Percentiles rank a stretch among this genome's conserved stretches.
phyloP scores from a whole-genome alignment of 2,888 invertebrate genomes.

The Cheilosia soror region DNA sequence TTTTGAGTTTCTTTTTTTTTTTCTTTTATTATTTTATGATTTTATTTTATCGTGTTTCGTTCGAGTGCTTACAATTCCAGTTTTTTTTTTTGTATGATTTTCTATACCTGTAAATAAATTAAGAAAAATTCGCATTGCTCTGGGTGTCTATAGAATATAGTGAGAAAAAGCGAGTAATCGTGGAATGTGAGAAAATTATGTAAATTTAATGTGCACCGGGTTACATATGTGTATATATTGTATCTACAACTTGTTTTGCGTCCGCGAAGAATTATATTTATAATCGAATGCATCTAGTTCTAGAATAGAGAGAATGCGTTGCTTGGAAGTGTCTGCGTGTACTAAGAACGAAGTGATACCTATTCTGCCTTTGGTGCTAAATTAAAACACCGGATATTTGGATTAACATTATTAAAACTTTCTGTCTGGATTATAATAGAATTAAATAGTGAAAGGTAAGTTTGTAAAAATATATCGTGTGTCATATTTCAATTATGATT shows the following conservation, averaged over 20 bases:
- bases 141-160: slow-evolving; percentile 5
- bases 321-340: slow-evolving; percentile 24
- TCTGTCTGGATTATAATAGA: slow-evolving; percentile 58
- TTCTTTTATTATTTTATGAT: slow-evolving; percentile 43
- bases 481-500: slow-evolving; percentile 41
- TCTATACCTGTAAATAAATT: slow-evolving; percentile 59
- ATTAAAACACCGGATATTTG: slow-evolving; percentile 51
- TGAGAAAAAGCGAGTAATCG: slow-evolving; percentile 34
- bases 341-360: slow-evolving; percentile 21
- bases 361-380: slow-evolving; percentile 42
- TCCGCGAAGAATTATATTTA: slow-evolving; percentile 28
- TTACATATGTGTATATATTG: slow-evolving; percentile 7
- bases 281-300: slow-evolving; percentile 55
- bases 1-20: slow-evolving; percentile 38
- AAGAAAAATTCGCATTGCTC: slow-evolving; percentile 46
- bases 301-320: slow-evolving; percentile 43
- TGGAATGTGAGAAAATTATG: slow-evolving; percentile 74
- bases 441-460: slow-evolving; percentile 63
- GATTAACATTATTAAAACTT: slow-evolving; percentile 43
- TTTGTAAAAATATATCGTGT: slow-evolving; percentile 29
- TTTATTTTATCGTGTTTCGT: slow-evolving; percentile 65
- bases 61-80: slow-evolving; percentile 69
- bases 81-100: slow-evolving; percentile 42
- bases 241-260: slow-evolving; percentile 51
- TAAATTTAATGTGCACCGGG: slow-evolving; percentile 71